Base-by-base conservation (phyloP, 2,888 invertebrate species). In the Pachycephus smyrnensis region DNA sequence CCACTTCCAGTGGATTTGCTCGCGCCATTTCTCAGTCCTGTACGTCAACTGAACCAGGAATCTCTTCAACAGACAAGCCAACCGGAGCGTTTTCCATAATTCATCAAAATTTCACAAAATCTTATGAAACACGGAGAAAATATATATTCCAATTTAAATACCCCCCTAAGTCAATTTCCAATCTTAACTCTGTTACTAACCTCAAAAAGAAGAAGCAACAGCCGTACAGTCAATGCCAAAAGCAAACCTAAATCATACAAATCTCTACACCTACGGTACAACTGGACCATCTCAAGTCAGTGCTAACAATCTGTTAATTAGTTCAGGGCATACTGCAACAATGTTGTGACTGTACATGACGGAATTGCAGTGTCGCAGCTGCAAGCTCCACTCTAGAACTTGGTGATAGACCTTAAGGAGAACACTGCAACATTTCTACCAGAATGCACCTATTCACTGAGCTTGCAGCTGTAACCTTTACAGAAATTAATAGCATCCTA, bases 1-100 rank as follows among this genome's bases (percentile, higher is more conserved):
- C 98, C 98, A 1, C 92, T 98, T 84, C 98, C 98, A 0, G 95
- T 98, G 92, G 98, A 98, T 88, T 91, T 96, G 75, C 88, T 96
- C 35, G 89, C 91, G 74, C 92, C 92, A 76, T 95, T 95, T 88
- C 86, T 94, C 32, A 74, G 76, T 32, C 40, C 68, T 68, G 79
- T 75, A 55, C 79, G 78, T 35, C 78, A 76, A 73, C 75, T 68
- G 68, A 76, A 74, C 30, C 75, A 71, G 33, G 75, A 69, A 69
- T 36, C 69, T 23, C 55, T 69, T 37, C 68, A 75, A 37, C 77
- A 23, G 55, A 55, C 55, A 23, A 55, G 55, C 55, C 55, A 23
- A 55, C 9, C 15, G 23, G 23, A 55, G 55, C 23, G 55, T 55
- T 55, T 55, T 2, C 23, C 55, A 55, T 55, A 55, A 55, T 23